These are phyloP conservation scores for Lepus americanus DNA, from an alignment of 2,113 vertebrate genomes.

Conservation along the genomic window DNA sequence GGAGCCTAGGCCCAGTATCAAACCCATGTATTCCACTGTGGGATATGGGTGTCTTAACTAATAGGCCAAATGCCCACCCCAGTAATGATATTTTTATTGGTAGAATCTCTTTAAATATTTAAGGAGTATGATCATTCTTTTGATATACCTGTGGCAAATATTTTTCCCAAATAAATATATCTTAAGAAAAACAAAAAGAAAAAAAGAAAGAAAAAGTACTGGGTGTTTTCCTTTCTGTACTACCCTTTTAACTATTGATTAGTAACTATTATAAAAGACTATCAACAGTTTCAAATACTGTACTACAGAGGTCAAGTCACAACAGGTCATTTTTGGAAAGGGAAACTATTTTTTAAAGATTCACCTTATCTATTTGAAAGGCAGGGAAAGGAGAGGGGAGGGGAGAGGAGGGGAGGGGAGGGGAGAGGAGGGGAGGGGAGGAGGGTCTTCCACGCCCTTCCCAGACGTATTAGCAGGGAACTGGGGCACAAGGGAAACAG, in stretches of 20 bases:
- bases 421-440: no score
- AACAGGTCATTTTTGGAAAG: slow-evolving; percentile 4
- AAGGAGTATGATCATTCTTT: background rate
- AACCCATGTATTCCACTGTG: no score
- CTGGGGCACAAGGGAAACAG: no score
- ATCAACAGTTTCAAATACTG: slow-evolving; percentile 22
- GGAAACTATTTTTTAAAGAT: background rate
- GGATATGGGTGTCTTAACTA: no score
- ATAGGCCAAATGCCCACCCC: no score
- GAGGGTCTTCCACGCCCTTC: no score
- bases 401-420: no score
- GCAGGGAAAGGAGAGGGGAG: no score
- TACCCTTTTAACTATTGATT: slow-evolving; percentile 29
- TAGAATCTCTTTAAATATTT: background rate
- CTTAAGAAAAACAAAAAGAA: no score
- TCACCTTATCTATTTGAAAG: no score
- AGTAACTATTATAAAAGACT: slow-evolving; percentile 14
- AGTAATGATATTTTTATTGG: background rate
- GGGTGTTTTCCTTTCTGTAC: background rate
- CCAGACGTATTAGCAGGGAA: no score
- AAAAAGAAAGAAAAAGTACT: background rate
- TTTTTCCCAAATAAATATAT: background rate
- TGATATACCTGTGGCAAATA: slow-evolving; percentile 14
- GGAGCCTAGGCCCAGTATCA: no score
- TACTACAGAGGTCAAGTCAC: slow-evolving; percentile 11